Percentiles rank a stretch among this genome's conserved stretches.
These are phyloP conservation scores for Rhodophaea formosa DNA, from an alignment of 2,888 invertebrate species.

Conservation along the genomic window DNA sequence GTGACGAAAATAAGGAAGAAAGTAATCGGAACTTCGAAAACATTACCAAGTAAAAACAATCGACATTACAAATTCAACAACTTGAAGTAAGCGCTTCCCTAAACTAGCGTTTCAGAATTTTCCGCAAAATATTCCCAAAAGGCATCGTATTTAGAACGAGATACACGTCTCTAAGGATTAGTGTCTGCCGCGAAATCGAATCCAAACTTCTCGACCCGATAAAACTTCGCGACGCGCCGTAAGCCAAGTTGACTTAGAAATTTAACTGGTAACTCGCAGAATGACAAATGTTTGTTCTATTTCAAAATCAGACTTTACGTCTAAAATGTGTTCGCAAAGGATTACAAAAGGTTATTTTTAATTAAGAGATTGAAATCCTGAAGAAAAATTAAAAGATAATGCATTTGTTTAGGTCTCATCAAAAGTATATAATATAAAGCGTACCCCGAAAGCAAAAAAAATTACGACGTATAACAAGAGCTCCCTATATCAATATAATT, in stretches of 20 bases:
- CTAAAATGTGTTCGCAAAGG: background rate
- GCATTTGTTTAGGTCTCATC: no score
- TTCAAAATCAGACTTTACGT: no score
- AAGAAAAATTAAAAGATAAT: no score
- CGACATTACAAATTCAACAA: background rate
- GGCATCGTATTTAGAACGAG: slow-evolving; percentile 13
- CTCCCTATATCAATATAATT: no score
- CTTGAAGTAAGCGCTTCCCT: background rate
- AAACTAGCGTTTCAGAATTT: background rate
- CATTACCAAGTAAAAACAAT: background rate
- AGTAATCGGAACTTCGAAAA: no score
- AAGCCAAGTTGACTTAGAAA: slow-evolving; percentile 18
- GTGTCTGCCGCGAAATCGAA: slow-evolving; percentile 18
- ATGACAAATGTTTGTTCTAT: slow-evolving; percentile 13
- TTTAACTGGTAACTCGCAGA: slow-evolving; percentile 16
- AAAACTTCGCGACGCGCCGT: slow-evolving; percentile 11
- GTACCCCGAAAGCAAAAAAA: no score
- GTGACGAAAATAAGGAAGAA: background rate
- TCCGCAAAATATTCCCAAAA: slow-evolving; percentile 8
- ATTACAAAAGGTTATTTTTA: no score
- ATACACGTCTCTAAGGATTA: slow-evolving; percentile 19
- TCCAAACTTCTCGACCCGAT: slow-evolving; percentile 17
- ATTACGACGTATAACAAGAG: no score
- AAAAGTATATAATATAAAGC: no score
- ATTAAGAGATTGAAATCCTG: no score